Base-by-base conservation (phyloP, 2,888 invertebrate genomes). In the Eupeodes latifasciatus region DNA sequence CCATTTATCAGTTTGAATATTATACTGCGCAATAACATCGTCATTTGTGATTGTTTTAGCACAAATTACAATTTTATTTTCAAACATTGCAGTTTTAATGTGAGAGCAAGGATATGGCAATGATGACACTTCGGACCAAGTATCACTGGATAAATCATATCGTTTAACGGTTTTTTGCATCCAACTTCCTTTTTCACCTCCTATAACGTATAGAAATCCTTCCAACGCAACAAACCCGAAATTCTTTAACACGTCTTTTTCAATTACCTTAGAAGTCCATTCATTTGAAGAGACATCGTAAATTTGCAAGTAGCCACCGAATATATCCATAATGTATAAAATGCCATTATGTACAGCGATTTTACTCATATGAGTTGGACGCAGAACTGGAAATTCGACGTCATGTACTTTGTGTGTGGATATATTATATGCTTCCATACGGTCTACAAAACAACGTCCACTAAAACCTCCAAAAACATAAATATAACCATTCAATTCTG, bases 361-460 rank as follows among this genome's bases (percentile, higher is more conserved):
- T 27, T 47, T 6, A 6, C 47, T 47, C 0, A 1, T 16, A 11
- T 19, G 0, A 3, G 3, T 64, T 47, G 19, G 27, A 27, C 2
- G 19, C 6, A 0, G 5, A 16, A 3, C 0, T 7, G 12, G 36
- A 0, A 10, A 12, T 7, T 27, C 6, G 0, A 47, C 0, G 14
- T 27, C 1, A 0, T 12, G 0, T 47, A 44, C 27, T 27, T 47
- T 7, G 12, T 7, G 1, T 12, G 12, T 14, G 6, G 47, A 19
- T 47, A 64, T 47, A 9, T 64, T 47, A 14, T 47, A 47, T 64
- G 44, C 11, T 16, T 44, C 19, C 11, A 64, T 6, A 40, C 9
- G 5, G 9, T 9, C 40, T 40, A 40, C 0, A 11, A 44, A 64
- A n/a, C 2, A 14, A 5, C 0, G 7, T 7, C 14, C 3, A 2